Base-by-base conservation (phyloP, 2,113 vertebrate species). In the Paracanthobrama guichenoti region DNA sequence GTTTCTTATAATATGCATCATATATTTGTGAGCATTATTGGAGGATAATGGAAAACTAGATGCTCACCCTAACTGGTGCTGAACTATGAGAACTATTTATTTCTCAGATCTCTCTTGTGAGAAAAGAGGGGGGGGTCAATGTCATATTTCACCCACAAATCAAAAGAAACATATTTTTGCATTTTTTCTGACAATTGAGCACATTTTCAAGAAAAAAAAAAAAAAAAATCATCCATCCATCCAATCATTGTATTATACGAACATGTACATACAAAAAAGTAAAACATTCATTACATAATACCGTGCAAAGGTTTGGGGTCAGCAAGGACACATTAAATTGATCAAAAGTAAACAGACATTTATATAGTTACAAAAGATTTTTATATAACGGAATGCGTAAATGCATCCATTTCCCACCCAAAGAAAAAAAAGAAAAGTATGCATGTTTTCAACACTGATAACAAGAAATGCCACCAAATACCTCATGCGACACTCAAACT, bases 1-100 rank as follows among this genome's bases (percentile, higher is more conserved):
- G 84, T 75, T 86, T 75, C 84, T 90, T 90, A 89, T 92, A 92
- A 92, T 89, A 91, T 86, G 87, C 86, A 83, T 75, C 73, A 50
- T 78, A 39, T 90, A 31, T 77, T 88, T 87, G 83, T 85, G 81
- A 85, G 82, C 86, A 88, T 91, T 88, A 91, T 92, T 89, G 0
- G 78, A 84, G 18, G 59, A 76, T 82, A 89, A 88, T 87, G 85
- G 87, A 89, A 92, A 90, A 91, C 89, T 83, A 89, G 85, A 86
- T 60, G 82, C 88, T 91, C 90, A 83, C 89, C 88, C 86, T 88
- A 90, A 92, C 89, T 89, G 78, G 66, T 50, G 83, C 84, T 87
- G 84, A 90, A 88, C 92, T 88, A 92, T 88, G 87, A n/a, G n/a
- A n/a, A n/a, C n/a, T n/a, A n/a, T n/a, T n/a, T n/a, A n/a, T n/a